Evolutionary conservation across 2,797 vertebrate genomes (phyloP).

Genomic region (Siniperca scherzeri): DNA sequence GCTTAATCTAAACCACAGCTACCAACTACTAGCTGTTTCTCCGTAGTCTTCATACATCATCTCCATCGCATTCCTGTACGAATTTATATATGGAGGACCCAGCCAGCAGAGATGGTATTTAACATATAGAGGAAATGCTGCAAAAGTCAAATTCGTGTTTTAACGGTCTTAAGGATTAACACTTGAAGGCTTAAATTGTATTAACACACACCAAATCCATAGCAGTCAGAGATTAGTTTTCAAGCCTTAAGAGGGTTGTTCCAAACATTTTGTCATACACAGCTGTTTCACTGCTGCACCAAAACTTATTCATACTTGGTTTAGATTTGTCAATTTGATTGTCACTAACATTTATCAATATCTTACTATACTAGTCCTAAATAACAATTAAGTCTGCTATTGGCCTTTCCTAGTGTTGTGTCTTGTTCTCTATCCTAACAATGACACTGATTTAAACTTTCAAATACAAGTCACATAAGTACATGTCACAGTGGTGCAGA

Average conservation of each 20-base stretch:
- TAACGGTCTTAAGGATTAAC: conserved; percentile 72
- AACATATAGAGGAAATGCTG: conserved; percentile 58
- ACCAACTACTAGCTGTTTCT: conserved; percentile 15
- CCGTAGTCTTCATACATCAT: conserved; percentile 15
- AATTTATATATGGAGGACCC: conserved; percentile 14
- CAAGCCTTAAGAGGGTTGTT: conserved; percentile 53
- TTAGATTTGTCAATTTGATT: background rate
- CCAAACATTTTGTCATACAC: conserved; percentile 53
- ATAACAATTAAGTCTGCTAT: background rate
- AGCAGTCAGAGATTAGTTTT: conserved; percentile 72
- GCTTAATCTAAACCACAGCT: conserved; percentile 13
- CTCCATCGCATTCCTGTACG: background rate
- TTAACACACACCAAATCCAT: conserved; percentile 74
- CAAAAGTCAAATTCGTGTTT: conserved; percentile 66
- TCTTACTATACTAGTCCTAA: background rate
- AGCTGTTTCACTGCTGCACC: conserved; percentile 48
- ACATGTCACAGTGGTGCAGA: background rate
- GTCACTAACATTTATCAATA: conserved; percentile 1
- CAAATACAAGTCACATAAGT: background rate
- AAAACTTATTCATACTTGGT: conserved; percentile 6
- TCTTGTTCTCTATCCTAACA: background rate
- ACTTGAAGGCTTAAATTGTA: conserved; percentile 73
- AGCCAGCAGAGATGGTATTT: conserved; percentile 52
- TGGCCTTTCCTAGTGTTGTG: background rate
- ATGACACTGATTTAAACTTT: background rate